Conservation (phyloP, 1,140 invertebrate species). For the Caerostris darwini region DNA sequence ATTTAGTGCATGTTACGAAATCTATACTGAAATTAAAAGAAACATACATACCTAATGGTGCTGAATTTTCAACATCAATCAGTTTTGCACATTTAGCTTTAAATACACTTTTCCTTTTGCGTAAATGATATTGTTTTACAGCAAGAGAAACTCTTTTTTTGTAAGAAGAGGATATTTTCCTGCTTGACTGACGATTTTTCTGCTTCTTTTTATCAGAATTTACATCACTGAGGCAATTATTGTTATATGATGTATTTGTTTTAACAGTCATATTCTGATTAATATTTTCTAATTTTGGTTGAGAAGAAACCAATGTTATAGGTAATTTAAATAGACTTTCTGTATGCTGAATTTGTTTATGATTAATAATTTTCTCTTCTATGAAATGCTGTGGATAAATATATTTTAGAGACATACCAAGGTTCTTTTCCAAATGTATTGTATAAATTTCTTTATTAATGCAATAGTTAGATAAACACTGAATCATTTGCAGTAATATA, state of each 20-base stretch:
- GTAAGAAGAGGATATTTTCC: background rate
- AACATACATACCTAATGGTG: background rate
- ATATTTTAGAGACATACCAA: background rate
- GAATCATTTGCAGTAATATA: background rate
- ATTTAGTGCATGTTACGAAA: no score
- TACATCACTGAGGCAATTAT: background rate
- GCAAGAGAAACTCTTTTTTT: slow-evolving; percentile 16
- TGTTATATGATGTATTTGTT: background rate
- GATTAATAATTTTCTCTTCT: background rate
- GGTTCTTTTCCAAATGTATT: background rate
- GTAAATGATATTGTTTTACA: background rate
- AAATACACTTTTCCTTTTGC: background rate
- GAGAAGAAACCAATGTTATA: background rate
- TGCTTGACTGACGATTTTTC: background rate
- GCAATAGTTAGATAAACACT: background rate
- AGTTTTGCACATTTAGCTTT: background rate
- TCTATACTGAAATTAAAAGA: background rate
- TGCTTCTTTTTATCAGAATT: background rate
- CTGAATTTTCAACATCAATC: background rate
- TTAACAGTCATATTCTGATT: background rate
- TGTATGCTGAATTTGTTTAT: background rate
- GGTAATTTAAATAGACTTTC: background rate
- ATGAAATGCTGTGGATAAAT: background rate
- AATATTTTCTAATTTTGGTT: background rate
- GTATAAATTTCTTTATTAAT: background rate